These are phyloP conservation scores for Dinocampus coccinellae DNA, from an alignment of 2,888 invertebrate genomes.

Conservation along the genomic window DNA sequence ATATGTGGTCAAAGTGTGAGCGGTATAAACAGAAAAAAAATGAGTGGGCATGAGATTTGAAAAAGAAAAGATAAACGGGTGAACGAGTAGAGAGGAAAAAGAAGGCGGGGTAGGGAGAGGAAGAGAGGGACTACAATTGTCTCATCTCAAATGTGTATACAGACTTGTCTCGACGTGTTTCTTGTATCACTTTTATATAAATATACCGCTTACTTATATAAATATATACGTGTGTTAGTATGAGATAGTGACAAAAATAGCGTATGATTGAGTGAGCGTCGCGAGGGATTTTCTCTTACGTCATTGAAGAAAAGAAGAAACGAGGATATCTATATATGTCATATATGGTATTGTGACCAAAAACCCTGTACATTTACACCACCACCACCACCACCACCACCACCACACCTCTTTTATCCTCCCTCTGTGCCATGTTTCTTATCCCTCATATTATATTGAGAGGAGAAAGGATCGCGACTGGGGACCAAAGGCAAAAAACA, in stretches of 20 bases:
- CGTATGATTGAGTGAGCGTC: slow-evolving; percentile 66
- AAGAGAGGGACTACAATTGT: slow-evolving; percentile 21
- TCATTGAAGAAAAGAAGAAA: neutral
- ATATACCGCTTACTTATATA: neutral
- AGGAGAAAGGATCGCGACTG: slow-evolving; percentile 11
- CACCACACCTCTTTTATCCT: neutral
- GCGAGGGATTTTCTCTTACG: slow-evolving; percentile 60
- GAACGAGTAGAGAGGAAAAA: too few species aligned
- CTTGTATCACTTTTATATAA: slow-evolving; percentile 12
- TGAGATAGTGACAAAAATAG: slow-evolving; percentile 61
- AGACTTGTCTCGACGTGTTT: slow-evolving; percentile 12
- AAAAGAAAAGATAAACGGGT: slow-evolving; percentile 11
- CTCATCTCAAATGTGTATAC: slow-evolving; percentile 2
- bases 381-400: too few species aligned
- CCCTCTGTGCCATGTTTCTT: neutral
- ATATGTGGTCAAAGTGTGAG: too few species aligned
- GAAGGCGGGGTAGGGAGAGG: too few species aligned
- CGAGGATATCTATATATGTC: neutral
- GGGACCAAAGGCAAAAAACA: slow-evolving; percentile 24
- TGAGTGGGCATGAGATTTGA: slow-evolving; percentile 4
- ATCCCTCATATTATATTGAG: neutral
- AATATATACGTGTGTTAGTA: slow-evolving; percentile 18
- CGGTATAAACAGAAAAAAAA: too few species aligned
- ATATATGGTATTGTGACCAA: neutral
- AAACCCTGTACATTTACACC: too few species aligned